Percentiles rank a stretch among this genome's conserved stretches.
Conservation (phyloP, 2,888 invertebrate species). For the Strigamia transsilvanica region DNA sequence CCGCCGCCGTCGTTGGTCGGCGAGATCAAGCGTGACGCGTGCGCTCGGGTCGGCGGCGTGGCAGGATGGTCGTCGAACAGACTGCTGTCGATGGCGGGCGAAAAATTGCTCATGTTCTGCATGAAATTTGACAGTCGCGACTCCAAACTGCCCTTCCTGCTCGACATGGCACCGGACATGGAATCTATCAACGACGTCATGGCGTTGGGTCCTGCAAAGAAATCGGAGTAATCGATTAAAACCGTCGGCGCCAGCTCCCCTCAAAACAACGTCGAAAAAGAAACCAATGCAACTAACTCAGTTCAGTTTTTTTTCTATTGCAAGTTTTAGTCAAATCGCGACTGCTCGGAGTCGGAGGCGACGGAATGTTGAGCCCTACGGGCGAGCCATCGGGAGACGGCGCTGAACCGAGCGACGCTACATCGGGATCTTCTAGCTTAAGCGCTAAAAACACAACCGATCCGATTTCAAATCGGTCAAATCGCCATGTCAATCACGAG, state of each 20-base stretch:
- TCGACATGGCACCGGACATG: slow-evolving; percentile 51
- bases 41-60: neutral
- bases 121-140: slow-evolving; percentile 59
- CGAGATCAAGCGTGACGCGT: neutral
- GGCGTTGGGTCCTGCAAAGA: slow-evolving; percentile 50
- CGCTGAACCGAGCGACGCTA: slow-evolving; percentile 55
- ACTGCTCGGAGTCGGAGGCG: slow-evolving; percentile 35
- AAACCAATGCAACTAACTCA: slow-evolving; percentile 12
- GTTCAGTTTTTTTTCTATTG: neutral
- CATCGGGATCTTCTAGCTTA: slow-evolving; percentile 46
- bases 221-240: slow-evolving; percentile 9
- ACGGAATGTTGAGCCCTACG: slow-evolving; percentile 57
- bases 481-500: neutral
- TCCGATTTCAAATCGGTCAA: neutral
- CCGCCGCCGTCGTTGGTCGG: slow-evolving; percentile 51
- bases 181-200: slow-evolving; percentile 57
- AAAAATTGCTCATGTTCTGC: slow-evolving; percentile 58
- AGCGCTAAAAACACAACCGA: slow-evolving; percentile 44
- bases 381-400: slow-evolving; percentile 58
- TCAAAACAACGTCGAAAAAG: neutral
- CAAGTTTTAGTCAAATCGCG: slow-evolving; percentile 11
- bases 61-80: slow-evolving; percentile 52
- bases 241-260: neutral
- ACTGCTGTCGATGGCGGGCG: slow-evolving; percentile 55
- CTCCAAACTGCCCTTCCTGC: slow-evolving; percentile 58